These are phyloP conservation scores for Tachysurus fulvidraco DNA, from an alignment of 2,113 vertebrate species.

Conservation along the genomic window DNA sequence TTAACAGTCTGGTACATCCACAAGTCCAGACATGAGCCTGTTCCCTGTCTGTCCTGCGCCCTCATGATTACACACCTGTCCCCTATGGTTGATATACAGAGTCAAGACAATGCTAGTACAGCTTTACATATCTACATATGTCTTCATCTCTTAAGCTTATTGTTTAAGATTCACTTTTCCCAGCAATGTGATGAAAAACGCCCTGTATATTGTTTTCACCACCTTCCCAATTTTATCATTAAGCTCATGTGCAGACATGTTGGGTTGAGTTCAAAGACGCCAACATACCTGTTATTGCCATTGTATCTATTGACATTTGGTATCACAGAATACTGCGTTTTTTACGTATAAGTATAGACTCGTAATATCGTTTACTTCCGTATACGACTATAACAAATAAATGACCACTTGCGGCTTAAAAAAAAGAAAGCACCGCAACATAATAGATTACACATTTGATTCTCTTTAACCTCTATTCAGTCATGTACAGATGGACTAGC, in stretches of 20 bases:
- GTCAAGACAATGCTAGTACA: conserved; percentile 14
- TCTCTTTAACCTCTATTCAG: not conserved
- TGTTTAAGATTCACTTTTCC: conserved; percentile 24
- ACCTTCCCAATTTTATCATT: conserved; percentile 14
- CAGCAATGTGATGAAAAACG: not conserved
- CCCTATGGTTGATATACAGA: conserved; percentile 12
- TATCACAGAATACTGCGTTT: no score
- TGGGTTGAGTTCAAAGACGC: not conserved
- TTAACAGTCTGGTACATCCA: not conserved
- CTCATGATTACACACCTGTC: conserved; percentile 12
- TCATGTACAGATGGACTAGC: not conserved
- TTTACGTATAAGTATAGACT: not conserved
- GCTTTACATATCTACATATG: not conserved
- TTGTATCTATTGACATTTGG: not conserved
- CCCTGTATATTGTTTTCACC: not conserved
- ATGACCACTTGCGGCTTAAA: not conserved
- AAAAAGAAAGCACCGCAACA: not conserved
- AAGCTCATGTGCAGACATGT: conserved; percentile 4
- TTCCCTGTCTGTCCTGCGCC: conserved; percentile 8
- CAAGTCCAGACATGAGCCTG: conserved; percentile 44
- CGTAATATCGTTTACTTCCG: not conserved
- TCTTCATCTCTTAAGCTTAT: not conserved
- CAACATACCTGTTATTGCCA: conserved; percentile 10
- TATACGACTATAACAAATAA: not conserved
- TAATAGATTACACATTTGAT: not conserved